Conservation (phyloP, 2,113 vertebrate genomes). For the Chaetodon auriga region DNA sequence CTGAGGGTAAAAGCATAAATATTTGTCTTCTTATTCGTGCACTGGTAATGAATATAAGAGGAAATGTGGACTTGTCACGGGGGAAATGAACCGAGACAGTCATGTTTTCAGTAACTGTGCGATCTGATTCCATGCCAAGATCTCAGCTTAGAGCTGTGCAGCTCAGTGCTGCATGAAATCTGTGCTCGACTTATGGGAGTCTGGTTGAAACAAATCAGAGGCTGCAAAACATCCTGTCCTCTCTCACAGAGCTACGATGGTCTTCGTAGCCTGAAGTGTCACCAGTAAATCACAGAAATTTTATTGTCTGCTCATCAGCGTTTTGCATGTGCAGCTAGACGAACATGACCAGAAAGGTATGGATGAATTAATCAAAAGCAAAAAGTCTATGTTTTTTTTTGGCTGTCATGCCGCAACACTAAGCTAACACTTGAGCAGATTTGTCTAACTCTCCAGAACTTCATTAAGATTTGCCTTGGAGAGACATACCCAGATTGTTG, state of each 20-base stretch:
- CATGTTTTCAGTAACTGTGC: slow-evolving; percentile 50
- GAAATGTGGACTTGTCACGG: slow-evolving; percentile 24
- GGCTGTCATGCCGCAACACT: background rate
- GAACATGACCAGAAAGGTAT: background rate
- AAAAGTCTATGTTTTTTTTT: background rate
- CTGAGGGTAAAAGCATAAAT: slow-evolving; percentile 25
- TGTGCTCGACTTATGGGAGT: slow-evolving; percentile 42
- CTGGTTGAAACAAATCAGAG: slow-evolving; percentile 35
- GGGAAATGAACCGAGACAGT: slow-evolving; percentile 38
- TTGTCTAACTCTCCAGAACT: background rate
- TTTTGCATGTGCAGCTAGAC: background rate
- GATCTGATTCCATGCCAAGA: slow-evolving; percentile 58
- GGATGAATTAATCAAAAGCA: too few species aligned
- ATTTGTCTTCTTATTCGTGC: slow-evolving; percentile 36
- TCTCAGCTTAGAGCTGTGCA: slow-evolving; percentile 53
- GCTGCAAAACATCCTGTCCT: slow-evolving; percentile 15
- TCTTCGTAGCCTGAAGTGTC: background rate
- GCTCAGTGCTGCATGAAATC: slow-evolving; percentile 31
- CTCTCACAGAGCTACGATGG: background rate
- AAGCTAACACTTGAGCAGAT: background rate
- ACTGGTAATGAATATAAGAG: slow-evolving; percentile 34
- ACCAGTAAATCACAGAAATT: slow-evolving; percentile 22
- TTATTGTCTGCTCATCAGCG: background rate
- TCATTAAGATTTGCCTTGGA: background rate
- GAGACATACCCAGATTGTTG: background rate